These are phyloP conservation scores for Conistra vaccinii DNA, from an alignment of 2,888 invertebrate genomes.

Conservation along the genomic window DNA sequence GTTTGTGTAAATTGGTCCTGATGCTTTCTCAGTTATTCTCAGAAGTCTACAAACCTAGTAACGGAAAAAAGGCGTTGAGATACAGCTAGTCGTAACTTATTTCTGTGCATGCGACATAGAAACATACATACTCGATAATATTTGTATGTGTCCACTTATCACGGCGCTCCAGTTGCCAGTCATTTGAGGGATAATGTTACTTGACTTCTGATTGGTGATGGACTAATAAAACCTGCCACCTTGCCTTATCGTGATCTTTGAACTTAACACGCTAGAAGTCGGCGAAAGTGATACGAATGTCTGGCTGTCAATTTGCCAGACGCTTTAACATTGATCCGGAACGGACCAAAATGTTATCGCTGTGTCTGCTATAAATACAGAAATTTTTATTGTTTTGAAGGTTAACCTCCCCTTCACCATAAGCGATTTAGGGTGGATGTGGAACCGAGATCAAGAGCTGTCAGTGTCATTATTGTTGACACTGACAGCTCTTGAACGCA, in stretches of 20 bases:
- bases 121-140: conserved; percentile 33
- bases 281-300: conserved; percentile 45
- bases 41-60: conserved; percentile 24
- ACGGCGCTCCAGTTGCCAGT: conserved; percentile 19
- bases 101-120: conserved; percentile 27
- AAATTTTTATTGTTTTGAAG: conserved; percentile 15
- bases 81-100: conserved; percentile 33
- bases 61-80: conserved; percentile 12
- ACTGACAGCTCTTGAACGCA: too few species aligned
- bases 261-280: conserved; percentile 46
- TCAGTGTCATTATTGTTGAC: too few species aligned
- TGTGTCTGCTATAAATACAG: conserved; percentile 10
- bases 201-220: conserved; percentile 42
- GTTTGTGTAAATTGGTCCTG: conserved; percentile 7
- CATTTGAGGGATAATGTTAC: conserved; percentile 27
- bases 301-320: conserved; percentile 14
- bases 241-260: conserved; percentile 63
- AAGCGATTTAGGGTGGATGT: too few species aligned
- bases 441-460: too few species aligned
- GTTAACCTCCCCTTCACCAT: too few species aligned
- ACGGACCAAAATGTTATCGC: conserved; percentile 11
- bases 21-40: conserved; percentile 23
- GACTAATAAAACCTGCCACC: conserved; percentile 53
- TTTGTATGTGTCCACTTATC: conserved; percentile 44
- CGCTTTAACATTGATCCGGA: conserved; percentile 17